Percentiles rank a stretch among this genome's conserved stretches.
phyloP scores from a whole-genome alignment of 2,113 vertebrate species.

The Tangachromis dhanisi region DNA sequence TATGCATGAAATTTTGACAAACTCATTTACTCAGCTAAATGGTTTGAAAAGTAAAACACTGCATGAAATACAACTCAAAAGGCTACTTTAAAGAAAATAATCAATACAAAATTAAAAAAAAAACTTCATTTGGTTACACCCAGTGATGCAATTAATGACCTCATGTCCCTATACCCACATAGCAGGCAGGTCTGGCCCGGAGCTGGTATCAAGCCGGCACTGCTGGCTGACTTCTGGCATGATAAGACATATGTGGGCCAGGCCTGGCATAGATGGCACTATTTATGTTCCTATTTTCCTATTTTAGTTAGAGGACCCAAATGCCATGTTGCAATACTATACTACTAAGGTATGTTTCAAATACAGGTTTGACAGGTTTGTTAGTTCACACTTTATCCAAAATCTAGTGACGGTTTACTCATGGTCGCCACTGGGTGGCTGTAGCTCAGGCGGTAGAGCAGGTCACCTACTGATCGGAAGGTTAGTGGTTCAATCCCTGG shows the following conservation, averaged over 20 bases:
- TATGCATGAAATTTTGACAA: fast-evolving
- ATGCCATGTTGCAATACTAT: not conserved
- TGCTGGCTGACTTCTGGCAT: not conserved
- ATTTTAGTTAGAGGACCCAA: fast-evolving
- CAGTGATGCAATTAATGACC: not conserved
- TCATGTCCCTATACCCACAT: not conserved
- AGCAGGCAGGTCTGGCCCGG: fast-evolving
- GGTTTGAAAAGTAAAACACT: not conserved
- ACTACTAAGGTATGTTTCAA: fast-evolving
- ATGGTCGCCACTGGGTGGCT: fast-evolving
- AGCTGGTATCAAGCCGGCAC: fast-evolving
- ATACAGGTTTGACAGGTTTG: not conserved
- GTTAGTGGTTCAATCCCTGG: fast-evolving
- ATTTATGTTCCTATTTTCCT: not conserved
- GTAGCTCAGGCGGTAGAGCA: fast-evolving
- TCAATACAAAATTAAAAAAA: not conserved
- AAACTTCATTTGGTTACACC: fast-evolving
- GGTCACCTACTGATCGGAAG: fast-evolving
- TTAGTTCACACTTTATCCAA: fast-evolving
- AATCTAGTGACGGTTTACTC: fast-evolving
- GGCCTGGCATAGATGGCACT: not conserved
- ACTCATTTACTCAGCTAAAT: not conserved
- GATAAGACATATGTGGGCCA: fast-evolving
- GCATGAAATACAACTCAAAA: not conserved
- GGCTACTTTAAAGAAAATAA: not conserved